A percentile compares a stretch with the other conserved stretches of the same genome.
phyloP scores from a whole-genome alignment of 2,888 invertebrate genomes.

The Spicauda simplicius region DNA sequence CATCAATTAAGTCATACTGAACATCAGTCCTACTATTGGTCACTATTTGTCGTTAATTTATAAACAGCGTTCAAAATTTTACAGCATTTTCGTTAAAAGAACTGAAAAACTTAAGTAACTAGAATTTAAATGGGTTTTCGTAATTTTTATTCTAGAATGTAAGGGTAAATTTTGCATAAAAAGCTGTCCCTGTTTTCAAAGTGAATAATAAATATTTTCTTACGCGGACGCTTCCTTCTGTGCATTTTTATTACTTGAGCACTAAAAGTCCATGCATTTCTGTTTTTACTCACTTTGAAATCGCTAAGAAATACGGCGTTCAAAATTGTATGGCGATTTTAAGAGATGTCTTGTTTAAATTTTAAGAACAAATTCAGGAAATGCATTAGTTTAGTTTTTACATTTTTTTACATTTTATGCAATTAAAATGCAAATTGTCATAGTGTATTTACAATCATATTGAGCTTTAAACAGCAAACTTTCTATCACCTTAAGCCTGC shows the following conservation, averaged over 20 bases:
- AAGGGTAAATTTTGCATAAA: constrained; percentile 1
- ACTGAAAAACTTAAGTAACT: too few relatives aligned
- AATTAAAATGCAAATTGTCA: too few relatives aligned
- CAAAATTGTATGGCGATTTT: background rate
- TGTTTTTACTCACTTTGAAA: constrained; percentile 10
- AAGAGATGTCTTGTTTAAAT: background rate
- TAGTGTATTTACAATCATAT: too few relatives aligned
- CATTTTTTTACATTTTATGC: too few relatives aligned
- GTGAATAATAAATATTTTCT: constrained; percentile 38
- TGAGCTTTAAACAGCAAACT: too few relatives aligned
- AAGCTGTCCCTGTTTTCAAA: background rate
- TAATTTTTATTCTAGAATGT: constrained; percentile 5
- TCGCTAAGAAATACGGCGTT: constrained; percentile 1
- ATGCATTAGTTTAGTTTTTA: too few relatives aligned
- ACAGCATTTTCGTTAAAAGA: too few relatives aligned
- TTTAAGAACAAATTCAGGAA: background rate
- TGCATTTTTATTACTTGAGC: background rate
- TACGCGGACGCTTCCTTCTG: constrained; percentile 2
- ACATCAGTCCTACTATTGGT: too few relatives aligned
- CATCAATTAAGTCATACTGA: too few relatives aligned
- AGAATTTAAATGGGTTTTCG: background rate
- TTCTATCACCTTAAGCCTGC: too few relatives aligned
- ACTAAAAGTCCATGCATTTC: background rate
- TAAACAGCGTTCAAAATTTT: too few relatives aligned
- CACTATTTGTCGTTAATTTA: too few relatives aligned